Evolutionary conservation across 2,888 invertebrate genomes (phyloP).

Genomic region (Urechis unicinctus): DNA sequence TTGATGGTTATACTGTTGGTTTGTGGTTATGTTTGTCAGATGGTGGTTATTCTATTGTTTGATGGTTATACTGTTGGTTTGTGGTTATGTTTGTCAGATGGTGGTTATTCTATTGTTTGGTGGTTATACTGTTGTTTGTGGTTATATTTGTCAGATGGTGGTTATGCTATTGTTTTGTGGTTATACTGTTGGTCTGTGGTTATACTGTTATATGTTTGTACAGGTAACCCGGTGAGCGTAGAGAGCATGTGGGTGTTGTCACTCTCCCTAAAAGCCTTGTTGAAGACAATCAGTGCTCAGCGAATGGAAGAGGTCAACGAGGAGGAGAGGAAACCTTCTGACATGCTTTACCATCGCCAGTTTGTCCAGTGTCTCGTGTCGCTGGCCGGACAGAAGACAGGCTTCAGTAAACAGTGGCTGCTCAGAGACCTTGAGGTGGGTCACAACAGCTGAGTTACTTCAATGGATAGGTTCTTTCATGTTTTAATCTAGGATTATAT

Average conservation of each 20-base stretch:
- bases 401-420: slow-evolving; percentile 45
- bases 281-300: slow-evolving; percentile 26
- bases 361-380: slow-evolving; percentile 43
- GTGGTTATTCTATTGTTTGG: background rate
- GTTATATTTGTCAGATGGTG: background rate
- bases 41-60: too few species aligned
- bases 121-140: background rate
- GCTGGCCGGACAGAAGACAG: slow-evolving; percentile 42
- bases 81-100: too few species aligned
- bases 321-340: background rate
- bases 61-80: too few species aligned
- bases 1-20: too few species aligned
- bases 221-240: slow-evolving; percentile 29
- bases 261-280: slow-evolving; percentile 38
- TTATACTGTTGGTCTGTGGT: too few species aligned
- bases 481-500: background rate
- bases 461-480: background rate
- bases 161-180: background rate
- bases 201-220: background rate
- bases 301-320: background rate
- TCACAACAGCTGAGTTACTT: background rate
- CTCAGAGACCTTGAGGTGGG: slow-evolving; percentile 44
- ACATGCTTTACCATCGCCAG: slow-evolving; percentile 26
- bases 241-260: slow-evolving; percentile 44
- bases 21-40: too few species aligned